phyloP scores from a whole-genome alignment of 2,113 vertebrate genomes.

The Poicephalus gulielmi region DNA sequence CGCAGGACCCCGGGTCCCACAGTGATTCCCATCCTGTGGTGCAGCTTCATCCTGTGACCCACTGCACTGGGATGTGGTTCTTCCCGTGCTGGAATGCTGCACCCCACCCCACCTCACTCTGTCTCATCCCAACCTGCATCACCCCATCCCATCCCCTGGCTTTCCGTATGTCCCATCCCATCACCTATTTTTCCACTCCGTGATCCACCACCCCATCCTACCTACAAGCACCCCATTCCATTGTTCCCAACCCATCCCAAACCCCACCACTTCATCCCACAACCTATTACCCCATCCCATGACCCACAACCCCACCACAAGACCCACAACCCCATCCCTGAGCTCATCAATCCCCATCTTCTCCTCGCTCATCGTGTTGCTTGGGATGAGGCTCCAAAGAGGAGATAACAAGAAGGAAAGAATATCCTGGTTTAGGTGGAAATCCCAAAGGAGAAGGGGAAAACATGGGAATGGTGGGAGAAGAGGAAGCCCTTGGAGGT shows the following conservation, averaged over 20 bases:
- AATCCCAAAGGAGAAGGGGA: not conserved
- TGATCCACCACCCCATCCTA: not conserved
- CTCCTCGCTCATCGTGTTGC: not conserved
- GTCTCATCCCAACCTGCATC: too few species aligned
- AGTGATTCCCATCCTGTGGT: not conserved
- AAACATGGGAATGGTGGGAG: not conserved
- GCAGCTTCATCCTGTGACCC: not conserved
- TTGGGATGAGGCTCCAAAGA: not conserved
- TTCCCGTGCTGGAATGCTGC: not conserved
- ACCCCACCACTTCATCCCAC: not conserved
- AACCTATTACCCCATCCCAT: not conserved
- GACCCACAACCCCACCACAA: not conserved
- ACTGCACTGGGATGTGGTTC: not conserved
- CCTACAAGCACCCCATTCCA: not conserved
- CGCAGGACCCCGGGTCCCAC: not conserved
- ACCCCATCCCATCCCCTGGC: not conserved
- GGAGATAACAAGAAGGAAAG: not conserved
- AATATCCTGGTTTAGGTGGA: not conserved
- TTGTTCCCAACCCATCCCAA: not conserved
- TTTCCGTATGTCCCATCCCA: not conserved
- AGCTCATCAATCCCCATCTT: too few species aligned
- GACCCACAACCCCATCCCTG: not conserved
- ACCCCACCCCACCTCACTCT: too few species aligned
- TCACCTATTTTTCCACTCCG: not conserved
- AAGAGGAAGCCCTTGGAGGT: not conserved